Evolutionary conservation across 1,140 invertebrate genomes (phyloP).

Genomic region (Cydia strobilella): DNA sequence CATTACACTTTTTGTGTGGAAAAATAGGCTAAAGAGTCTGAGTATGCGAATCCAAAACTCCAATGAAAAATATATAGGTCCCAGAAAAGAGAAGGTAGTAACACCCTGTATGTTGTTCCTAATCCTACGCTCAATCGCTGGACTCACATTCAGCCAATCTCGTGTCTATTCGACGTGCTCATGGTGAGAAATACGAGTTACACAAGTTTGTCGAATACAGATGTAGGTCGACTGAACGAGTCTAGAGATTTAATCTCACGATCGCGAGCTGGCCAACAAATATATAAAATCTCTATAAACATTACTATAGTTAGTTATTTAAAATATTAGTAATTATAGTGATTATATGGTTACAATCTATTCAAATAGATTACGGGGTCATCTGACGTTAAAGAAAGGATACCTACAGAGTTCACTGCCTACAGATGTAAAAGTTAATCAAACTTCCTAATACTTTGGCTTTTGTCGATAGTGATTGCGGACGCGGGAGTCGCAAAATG

Average conservation of each 20-base stretch:
- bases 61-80: conserved; percentile 22
- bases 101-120: conserved; percentile 59
- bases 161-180: conserved; percentile 11
- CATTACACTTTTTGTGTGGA: neutral
- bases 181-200: conserved; percentile 34
- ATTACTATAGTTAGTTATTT: conserved; percentile 1
- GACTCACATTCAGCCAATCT: conserved; percentile 33
- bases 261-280: conserved; percentile 25
- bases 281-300: conserved; percentile 26
- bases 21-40: neutral
- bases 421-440: neutral
- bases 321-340: conserved; percentile 20
- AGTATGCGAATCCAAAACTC: neutral
- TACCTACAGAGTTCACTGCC: too few relatives aligned
- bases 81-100: conserved; percentile 54
- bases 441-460: neutral
- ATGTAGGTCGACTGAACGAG: neutral
- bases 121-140: conserved; percentile 45
- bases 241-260: neutral
- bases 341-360: conserved; percentile 21
- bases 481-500: too few relatives aligned
- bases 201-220: conserved; percentile 17
- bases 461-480: neutral
- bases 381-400: neutral
- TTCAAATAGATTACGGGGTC: conserved; percentile 9